phyloP scores from a whole-genome alignment of 2,888 invertebrate species.

The Noctua pronuba region DNA sequence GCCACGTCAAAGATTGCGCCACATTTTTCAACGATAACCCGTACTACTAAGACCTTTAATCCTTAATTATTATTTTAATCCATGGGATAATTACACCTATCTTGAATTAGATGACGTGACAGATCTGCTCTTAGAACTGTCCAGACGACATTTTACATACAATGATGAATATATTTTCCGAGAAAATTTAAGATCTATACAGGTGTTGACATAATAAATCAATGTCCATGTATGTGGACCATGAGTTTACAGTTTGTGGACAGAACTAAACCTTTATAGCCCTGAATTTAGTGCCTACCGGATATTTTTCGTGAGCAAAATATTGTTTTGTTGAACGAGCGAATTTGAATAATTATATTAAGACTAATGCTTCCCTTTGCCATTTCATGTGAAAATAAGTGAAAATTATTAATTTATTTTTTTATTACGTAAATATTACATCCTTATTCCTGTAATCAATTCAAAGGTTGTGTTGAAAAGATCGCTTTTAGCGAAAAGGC shows the following conservation, averaged over 20 bases:
- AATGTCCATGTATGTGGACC: slow-evolving; percentile 39
- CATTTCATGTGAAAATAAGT: not conserved
- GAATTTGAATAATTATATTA: not conserved
- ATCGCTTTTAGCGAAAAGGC: no score
- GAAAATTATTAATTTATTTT: no score
- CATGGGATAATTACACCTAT: slow-evolving; percentile 38
- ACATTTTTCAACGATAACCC: slow-evolving; percentile 44
- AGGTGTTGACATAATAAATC: slow-evolving; percentile 39
- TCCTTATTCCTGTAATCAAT: no score
- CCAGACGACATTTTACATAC: slow-evolving; percentile 23
- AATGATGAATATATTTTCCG: slow-evolving; percentile 48
- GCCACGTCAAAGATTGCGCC: slow-evolving; percentile 8
- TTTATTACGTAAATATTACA: not conserved
- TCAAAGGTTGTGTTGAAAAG: no score
- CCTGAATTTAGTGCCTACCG: not conserved
- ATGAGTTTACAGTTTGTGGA: slow-evolving; percentile 26
- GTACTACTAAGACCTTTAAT: slow-evolving; percentile 38
- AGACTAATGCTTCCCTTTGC: not conserved
- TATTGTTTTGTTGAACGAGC: not conserved
- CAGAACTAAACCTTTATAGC: not conserved
- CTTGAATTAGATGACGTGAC: slow-evolving; percentile 33
- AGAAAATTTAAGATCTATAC: slow-evolving; percentile 39
- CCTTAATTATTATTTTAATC: slow-evolving; percentile 21
- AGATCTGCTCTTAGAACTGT: slow-evolving; percentile 16
- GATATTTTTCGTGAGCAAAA: not conserved